Base-by-base conservation (phyloP, 1,140 invertebrate genomes). In the Rhynchophorus ferrugineus region DNA sequence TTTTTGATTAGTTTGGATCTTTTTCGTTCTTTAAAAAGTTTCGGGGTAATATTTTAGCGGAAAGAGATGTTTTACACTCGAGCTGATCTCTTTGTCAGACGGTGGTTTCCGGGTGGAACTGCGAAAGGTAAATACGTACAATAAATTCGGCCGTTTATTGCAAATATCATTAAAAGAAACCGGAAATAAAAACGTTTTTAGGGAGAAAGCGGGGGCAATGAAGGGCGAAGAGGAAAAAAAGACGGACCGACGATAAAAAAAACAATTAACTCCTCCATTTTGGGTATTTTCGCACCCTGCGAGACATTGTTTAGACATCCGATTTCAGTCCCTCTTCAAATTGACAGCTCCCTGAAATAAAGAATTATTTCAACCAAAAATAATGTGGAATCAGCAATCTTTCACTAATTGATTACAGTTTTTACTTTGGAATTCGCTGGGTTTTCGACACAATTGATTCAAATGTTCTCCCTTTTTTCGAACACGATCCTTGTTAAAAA, bases 221-320 rank as follows among this genome's bases (percentile, higher is more conserved):
- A 39, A 48, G 45, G 18, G 34, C 45, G 16, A 48, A 16, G 19
- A n/a, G n/a, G n/a, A 34, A 36, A 38, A 48, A 41, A 45, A 21
- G 45, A 35, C 45, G 29, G 45, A 48, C 45, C 35, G 45, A 8
- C 36, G 45, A 48, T 48, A 48, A 48, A 48, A 45, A 48, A 48
- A 48, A 48, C 45, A 48, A 48, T 48, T 48, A 48, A 48, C 45
- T 42, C 38, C 38, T 49, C 47, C 47, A 49, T 49, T 49, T 49
- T 49, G 22, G 47, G 37, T 48, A 48, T 48, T 48, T 48, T 48
- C 35, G 35, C 45, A 48, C 45, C 36, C 45, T 48, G 14, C 35
- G 34, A 48, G 45, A 39, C 45, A 48, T 38, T 38, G 45, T 48
- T 48, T 48, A 48, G 45, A 48, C 36, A 39, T 48, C 45, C 34